phyloP scores from a whole-genome alignment of 2,113 vertebrate species.

The Suricata suricatta region DNA sequence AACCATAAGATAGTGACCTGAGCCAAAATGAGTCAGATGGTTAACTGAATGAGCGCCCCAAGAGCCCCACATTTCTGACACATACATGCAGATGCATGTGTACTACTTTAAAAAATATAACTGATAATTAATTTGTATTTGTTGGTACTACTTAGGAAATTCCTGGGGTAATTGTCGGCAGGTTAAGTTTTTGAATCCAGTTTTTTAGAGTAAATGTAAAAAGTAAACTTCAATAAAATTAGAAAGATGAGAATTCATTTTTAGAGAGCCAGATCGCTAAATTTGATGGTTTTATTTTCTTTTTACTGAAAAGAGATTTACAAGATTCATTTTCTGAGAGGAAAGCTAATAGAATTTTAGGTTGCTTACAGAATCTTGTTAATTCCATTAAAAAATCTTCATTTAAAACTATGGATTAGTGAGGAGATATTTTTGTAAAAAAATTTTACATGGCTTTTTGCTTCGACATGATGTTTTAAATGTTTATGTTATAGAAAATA shows the following conservation, averaged over 20 bases:
- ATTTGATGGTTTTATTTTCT: slow-evolving; percentile 6
- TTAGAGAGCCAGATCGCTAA: slow-evolving; percentile 29
- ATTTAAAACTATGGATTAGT: neutral
- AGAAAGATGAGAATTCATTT: slow-evolving; percentile 7
- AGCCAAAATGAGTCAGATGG: no score
- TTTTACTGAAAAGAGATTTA: slow-evolving; percentile 29
- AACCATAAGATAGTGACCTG: no score
- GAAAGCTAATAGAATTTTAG: slow-evolving; percentile 42
- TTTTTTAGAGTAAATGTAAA: slow-evolving; percentile 48
- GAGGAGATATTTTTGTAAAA: neutral
- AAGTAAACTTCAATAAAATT: neutral
- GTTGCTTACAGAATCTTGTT: slow-evolving; percentile 37
- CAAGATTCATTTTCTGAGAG: slow-evolving; percentile 46
- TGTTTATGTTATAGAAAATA: slow-evolving; percentile 21
- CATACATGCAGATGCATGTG: neutral
- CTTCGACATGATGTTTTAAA: neutral
- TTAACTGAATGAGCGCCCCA: no score
- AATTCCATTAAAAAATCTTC: neutral
- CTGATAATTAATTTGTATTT: neutral
- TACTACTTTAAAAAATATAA: neutral
- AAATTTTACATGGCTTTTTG: slow-evolving; percentile 21
- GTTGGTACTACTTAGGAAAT: slow-evolving; percentile 27
- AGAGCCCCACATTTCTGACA: neutral
- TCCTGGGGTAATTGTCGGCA: neutral
- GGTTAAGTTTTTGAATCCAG: slow-evolving; percentile 21